These are phyloP conservation scores for Zaprionus ghesquierei DNA, from an alignment of 1,140 invertebrate genomes.

Conservation along the genomic window DNA sequence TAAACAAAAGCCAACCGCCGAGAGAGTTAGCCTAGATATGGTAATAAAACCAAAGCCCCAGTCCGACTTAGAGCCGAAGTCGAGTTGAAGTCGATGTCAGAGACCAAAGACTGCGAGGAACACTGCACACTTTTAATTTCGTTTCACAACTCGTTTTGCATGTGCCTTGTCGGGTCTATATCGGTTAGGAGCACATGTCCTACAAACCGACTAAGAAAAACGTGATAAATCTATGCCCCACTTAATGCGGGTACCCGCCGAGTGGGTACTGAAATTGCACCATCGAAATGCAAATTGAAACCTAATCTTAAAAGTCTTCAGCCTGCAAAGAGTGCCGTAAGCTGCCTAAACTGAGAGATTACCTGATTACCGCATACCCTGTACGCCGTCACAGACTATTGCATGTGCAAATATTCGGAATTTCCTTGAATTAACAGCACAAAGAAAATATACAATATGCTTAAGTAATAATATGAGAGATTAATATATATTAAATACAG, in stretches of 20 bases:
- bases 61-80: background rate
- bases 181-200: constrained; percentile 79
- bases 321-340: constrained; percentile 18
- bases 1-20: constrained; percentile 64
- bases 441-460: background rate
- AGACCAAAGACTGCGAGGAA: no score
- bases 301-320: constrained; percentile 59
- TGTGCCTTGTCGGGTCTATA: constrained; percentile 39
- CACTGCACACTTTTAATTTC: constrained; percentile 45
- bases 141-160: constrained; percentile 47
- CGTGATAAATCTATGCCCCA: constrained; percentile 75
- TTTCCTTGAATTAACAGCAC: background rate
- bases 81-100: background rate
- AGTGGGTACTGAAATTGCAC: constrained; percentile 57
- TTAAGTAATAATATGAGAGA: background rate
- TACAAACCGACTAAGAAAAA: constrained; percentile 76
- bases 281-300: constrained; percentile 77
- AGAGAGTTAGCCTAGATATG: constrained; percentile 74
- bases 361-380: constrained; percentile 4
- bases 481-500: background rate
- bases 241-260: constrained; percentile 44
- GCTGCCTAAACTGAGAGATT: constrained; percentile 5
- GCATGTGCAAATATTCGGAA: background rate
- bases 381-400: background rate
- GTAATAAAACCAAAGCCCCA: constrained; percentile 64